Percentiles rank a stretch among this genome's conserved stretches.
Evolutionary conservation across 2,797 vertebrate species (phyloP).

Genomic region (Crenuchus spilurus): DNA sequence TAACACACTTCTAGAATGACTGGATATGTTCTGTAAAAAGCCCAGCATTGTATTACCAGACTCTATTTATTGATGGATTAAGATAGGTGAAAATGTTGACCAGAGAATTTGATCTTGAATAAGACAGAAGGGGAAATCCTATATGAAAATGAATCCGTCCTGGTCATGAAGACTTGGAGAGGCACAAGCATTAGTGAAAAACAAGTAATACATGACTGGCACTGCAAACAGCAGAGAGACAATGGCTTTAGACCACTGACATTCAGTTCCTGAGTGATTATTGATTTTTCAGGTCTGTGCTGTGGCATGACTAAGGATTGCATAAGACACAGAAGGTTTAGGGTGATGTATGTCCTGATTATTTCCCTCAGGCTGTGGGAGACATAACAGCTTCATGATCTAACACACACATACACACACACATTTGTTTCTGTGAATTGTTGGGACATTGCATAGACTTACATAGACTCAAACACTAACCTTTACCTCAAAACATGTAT

Average conservation of each 20-base stretch:
- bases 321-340: slow-evolving; percentile 1
- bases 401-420: too few relatives aligned
- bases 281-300: slow-evolving; percentile 21
- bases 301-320: slow-evolving; percentile 12
- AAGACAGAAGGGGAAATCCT: background rate
- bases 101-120: background rate
- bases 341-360: slow-evolving; percentile 23
- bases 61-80: background rate
- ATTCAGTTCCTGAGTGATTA: slow-evolving; percentile 28
- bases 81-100: background rate
- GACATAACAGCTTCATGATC: background rate
- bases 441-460: too few relatives aligned
- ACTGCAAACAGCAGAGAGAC: slow-evolving; percentile 3
- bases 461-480: too few relatives aligned
- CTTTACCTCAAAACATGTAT: too few relatives aligned
- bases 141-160: background rate
- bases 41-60: too few relatives aligned
- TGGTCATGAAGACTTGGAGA: background rate
- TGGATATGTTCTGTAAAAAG: background rate
- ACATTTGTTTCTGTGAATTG: too few relatives aligned
- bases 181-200: slow-evolving; percentile 6
- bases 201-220: background rate
- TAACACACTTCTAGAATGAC: too few relatives aligned
- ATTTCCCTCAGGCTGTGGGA: background rate
- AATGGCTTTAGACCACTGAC: slow-evolving; percentile 25